Evolutionary conservation across 2,797 vertebrate genomes (phyloP).

Genomic region (Triplophysa yarkandensis): DNA sequence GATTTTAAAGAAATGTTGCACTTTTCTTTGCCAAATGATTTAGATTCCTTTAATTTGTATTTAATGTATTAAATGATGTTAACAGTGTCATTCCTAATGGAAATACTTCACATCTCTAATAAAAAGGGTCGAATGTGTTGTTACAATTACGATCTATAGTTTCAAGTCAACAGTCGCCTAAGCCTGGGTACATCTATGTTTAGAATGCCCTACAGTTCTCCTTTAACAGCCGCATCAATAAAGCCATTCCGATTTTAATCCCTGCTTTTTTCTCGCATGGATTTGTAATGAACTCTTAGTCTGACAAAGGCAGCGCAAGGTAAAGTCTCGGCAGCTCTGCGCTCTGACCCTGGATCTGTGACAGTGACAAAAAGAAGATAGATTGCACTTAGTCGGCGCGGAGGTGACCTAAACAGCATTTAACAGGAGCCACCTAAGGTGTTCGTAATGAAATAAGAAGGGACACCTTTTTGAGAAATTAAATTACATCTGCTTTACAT

Average conservation of each 20-base stretch:
- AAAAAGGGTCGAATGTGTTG: not conserved
- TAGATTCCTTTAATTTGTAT: too few species aligned
- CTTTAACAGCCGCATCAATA: conserved; percentile 47
- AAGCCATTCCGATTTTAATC: conserved; percentile 48
- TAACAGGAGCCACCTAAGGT: conserved; percentile 55
- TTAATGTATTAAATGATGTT: not conserved
- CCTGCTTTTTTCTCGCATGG: conserved; percentile 33
- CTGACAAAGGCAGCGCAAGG: conserved; percentile 47
- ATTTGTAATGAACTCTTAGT: conserved; percentile 44
- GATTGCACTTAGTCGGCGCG: conserved; percentile 53
- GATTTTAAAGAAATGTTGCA: too few species aligned
- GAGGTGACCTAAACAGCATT: conserved; percentile 61
- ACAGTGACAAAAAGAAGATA: conserved; percentile 61
- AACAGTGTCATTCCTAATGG: not conserved
- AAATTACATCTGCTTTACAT: conserved; percentile 51
- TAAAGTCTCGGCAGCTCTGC: conserved; percentile 44
- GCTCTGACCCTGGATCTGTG: conserved; percentile 56
- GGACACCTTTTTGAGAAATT: conserved; percentile 40
- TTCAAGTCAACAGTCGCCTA: conserved; percentile 2
- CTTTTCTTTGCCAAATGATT: not conserved
- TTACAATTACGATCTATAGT: not conserved
- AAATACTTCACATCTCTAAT: not conserved
- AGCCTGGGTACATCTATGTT: conserved; percentile 21
- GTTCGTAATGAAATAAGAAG: conserved; percentile 49
- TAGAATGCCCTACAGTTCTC: conserved; percentile 48